These are phyloP conservation scores for Clunio marinus DNA, from an alignment of 2,888 invertebrate genomes.

Conservation along the genomic window DNA sequence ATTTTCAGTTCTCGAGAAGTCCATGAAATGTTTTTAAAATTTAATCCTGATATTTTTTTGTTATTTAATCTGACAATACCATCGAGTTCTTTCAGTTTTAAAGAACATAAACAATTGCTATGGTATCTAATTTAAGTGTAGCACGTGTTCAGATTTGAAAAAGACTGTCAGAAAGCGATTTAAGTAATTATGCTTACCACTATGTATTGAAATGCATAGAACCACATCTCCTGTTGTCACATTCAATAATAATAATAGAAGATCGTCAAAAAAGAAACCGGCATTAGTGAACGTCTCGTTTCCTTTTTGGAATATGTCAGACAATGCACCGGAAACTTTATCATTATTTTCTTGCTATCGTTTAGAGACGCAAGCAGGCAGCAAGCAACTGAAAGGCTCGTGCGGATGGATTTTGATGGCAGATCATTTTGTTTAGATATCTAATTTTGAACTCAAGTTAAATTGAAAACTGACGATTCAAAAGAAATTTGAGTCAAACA, in stretches of 20 bases:
- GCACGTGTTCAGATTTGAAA: background rate
- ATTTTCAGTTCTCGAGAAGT: too few species aligned
- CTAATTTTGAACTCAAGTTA: background rate
- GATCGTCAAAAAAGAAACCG: background rate
- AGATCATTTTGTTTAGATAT: background rate
- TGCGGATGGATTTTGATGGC: slow-evolving; percentile 13
- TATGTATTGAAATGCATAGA: slow-evolving; percentile 18
- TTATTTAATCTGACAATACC: too few species aligned
- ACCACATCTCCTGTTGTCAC: slow-evolving; percentile 26
- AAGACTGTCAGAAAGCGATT: background rate
- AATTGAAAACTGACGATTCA: background rate
- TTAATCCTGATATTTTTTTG: too few species aligned
- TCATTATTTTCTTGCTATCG: slow-evolving; percentile 13
- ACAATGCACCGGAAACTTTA: slow-evolving; percentile 25
- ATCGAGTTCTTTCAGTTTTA: too few species aligned
- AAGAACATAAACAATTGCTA: background rate
- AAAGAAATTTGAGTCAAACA: too few species aligned
- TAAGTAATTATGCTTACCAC: background rate
- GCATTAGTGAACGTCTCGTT: background rate
- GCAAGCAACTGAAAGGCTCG: background rate
- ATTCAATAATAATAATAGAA: background rate
- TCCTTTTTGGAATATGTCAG: slow-evolving; percentile 1
- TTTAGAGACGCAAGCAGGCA: background rate
- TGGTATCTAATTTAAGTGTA: too few species aligned
- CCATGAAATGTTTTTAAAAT: too few species aligned